These are phyloP conservation scores for Megalurothrips usitatus DNA, from an alignment of 2,888 invertebrate species.

Conservation along the genomic window DNA sequence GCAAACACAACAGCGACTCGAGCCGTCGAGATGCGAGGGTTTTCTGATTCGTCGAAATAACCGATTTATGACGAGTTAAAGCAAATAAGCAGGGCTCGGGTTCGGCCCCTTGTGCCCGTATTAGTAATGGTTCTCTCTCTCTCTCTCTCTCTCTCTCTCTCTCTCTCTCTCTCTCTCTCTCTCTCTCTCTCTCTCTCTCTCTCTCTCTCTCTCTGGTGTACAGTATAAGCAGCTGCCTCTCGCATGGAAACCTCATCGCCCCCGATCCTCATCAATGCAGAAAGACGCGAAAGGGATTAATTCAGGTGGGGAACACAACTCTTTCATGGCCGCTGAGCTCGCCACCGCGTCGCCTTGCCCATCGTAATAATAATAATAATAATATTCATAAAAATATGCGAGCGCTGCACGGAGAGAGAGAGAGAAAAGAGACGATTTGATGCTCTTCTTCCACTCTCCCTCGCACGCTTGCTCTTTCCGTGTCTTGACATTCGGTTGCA, in stretches of 20 bases:
- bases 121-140: neutral
- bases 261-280: slow-evolving; percentile 17
- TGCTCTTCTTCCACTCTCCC: neutral
- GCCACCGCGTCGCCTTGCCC: too few relatives aligned
- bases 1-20: too few relatives aligned
- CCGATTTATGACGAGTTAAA: neutral
- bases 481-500: too few relatives aligned
- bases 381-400: too few relatives aligned
- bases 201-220: neutral
- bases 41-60: neutral
- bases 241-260: neutral
- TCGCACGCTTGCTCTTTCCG: neutral
- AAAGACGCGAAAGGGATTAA: slow-evolving; percentile 10
- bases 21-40: neutral
- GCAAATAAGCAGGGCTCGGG: neutral
- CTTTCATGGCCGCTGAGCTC: too few relatives aligned
- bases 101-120: neutral
- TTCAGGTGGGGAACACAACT: neutral
- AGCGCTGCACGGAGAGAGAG: neutral
- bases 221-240: neutral
- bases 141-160: neutral
- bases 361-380: too few relatives aligned
- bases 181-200: neutral
- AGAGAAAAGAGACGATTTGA: neutral
- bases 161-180: neutral